Base-by-base conservation (phyloP, 1,140 invertebrate species). In the Halictus rubicundus region DNA sequence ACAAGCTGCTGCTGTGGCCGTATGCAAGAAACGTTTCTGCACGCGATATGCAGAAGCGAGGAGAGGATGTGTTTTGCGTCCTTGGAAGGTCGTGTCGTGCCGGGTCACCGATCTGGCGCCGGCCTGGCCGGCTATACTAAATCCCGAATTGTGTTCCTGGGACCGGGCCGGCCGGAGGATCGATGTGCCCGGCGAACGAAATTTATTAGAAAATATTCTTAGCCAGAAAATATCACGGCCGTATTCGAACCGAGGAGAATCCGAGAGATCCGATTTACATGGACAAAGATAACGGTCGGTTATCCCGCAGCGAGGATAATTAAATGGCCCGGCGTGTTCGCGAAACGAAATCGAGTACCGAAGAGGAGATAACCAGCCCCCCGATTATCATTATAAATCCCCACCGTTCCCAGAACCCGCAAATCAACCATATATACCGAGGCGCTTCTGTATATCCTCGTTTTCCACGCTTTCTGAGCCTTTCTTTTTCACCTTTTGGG, bases 71-170 rank as follows among this genome's bases (percentile, higher is more conserved):
- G 80, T 86, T 81, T 82, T 81, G 83, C 87, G 87, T 88, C 87
- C 87, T 88, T 88, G 85, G 83, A 88, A 88, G 87, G 85, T 88
- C 87, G 87, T 54, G 83, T 78, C 80, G 70, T 46, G 68, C 27
- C 80, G 84, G 84, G 86, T 88, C 83, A 88, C 78, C 78, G 84
- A 64, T 81, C 84, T n/a, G 87, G 81, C 76, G 74, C 75, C 78
- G 66, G 78, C 69, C 46, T 77, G 81, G 69, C 81, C 76, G 59
- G 65, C 69, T 74, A 32, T 32, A 78, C 82, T 84, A 79, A 75
- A 85, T 85, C 63, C 76, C 59, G 60, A 85, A 82, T 85, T 81
- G 72, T 75, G 80, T 77, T 71, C 80, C 65, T 74, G 73, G 60
- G 46, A 73, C 59, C 27, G 6, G 16, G n/a, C 42, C 10, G 9